phyloP scores from a whole-genome alignment of 2,797 vertebrate genomes.

The Spinus pinus region DNA sequence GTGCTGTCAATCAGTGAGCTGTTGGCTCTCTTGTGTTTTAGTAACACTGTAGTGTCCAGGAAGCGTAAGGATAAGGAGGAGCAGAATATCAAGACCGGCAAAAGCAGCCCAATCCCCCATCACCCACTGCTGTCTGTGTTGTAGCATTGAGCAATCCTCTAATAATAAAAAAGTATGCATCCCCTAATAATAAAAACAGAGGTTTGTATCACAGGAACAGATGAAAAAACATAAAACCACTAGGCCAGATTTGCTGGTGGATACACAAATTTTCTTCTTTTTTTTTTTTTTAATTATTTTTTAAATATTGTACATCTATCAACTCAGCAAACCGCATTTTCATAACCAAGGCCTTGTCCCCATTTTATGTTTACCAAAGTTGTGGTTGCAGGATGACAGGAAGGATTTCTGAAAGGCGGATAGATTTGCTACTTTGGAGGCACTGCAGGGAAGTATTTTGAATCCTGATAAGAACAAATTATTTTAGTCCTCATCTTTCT shows the following conservation, averaged over 20 bases:
- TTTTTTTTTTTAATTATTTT: not conserved
- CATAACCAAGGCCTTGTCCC: rapidly evolving
- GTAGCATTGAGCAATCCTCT: not conserved
- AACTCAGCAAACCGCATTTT: not conserved
- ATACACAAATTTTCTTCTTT: not conserved
- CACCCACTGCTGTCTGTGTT: not conserved
- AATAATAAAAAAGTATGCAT: not conserved
- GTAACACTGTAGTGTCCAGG: rapidly evolving
- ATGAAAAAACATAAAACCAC: not conserved
- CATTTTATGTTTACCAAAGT: not conserved
- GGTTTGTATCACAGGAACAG: not conserved
- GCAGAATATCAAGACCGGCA: not conserved
- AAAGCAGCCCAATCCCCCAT: not conserved
- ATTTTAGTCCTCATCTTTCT: not conserved
- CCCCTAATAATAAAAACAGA: not conserved
- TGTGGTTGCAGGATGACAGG: not conserved
- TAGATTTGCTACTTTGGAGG: not conserved
- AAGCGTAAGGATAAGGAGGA: not conserved
- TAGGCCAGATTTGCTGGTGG: not conserved
- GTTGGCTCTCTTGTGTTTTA: not conserved
- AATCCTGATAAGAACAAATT: not conserved
- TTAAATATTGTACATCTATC: not conserved
- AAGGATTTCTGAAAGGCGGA: not conserved
- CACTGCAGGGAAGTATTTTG: not conserved
- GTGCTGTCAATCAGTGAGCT: not conserved